These are phyloP conservation scores for Ciona savignyi DNA, from an alignment of 23 tunicate genomes.

Conservation along the genomic window DNA sequence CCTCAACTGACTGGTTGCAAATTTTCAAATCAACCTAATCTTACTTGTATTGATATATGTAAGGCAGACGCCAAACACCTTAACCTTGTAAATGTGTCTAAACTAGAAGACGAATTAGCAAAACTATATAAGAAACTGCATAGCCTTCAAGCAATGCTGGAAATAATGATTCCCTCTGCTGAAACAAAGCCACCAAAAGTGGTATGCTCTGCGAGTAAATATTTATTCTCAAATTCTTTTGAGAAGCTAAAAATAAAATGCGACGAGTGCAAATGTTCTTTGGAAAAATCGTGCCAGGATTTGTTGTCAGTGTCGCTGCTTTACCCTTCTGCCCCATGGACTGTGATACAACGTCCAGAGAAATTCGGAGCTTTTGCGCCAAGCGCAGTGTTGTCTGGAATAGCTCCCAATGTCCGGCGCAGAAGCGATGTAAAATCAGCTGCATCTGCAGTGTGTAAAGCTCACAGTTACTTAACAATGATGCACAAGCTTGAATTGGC, in stretches of 20 bases:
- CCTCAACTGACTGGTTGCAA: constrained; percentile 46
- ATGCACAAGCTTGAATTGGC: constrained; percentile 24
- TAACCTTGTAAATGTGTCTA: constrained; percentile 49
- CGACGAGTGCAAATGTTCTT: constrained; percentile 14
- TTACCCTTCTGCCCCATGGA: constrained; percentile 89
- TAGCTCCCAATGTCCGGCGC: constrained; percentile 22
- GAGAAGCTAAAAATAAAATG: constrained; percentile 8
- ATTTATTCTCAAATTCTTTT: constrained; percentile 22
- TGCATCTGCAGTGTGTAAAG: constrained; percentile 29
- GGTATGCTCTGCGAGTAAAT: background rate
- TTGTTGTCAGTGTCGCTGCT: constrained; percentile 63
- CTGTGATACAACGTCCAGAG: constrained; percentile 20
- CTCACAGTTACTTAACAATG: constrained; percentile 53
- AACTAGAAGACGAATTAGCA: constrained; percentile 41
- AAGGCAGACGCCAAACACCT: constrained; percentile 20
- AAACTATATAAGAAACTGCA: constrained; percentile 18
- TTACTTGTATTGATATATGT: constrained; percentile 67
- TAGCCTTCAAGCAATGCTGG: constrained; percentile 14
- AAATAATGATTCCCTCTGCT: constrained; percentile 2
- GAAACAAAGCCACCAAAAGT: background rate
- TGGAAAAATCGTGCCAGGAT: constrained; percentile 60
- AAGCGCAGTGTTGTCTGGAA: constrained; percentile 6
- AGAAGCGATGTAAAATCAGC: constrained; percentile 16
- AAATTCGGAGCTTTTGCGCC: constrained; percentile 42
- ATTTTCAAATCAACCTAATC: constrained; percentile 6